Percentiles rank a stretch among this genome's conserved stretches.
Conservation (phyloP, 2,888 invertebrate species). For the Hoplodrina blanda region DNA sequence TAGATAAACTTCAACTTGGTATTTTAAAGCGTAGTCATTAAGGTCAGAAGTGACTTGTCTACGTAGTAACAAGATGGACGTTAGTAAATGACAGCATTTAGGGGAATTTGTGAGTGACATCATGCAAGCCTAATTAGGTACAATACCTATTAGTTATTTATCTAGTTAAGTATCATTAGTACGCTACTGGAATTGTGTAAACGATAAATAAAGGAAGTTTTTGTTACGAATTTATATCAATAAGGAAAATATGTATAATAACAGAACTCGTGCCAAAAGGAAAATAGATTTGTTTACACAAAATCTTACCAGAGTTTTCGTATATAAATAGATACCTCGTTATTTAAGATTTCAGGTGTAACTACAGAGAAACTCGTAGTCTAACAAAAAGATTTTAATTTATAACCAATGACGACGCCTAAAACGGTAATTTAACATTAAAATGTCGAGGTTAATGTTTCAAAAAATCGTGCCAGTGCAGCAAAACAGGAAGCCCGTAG, state of each 20-base stretch:
- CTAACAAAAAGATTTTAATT: background rate
- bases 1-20: slow-evolving; percentile 12
- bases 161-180: slow-evolving; percentile 40
- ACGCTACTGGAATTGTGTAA: slow-evolving; percentile 23
- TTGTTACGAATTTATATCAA: slow-evolving; percentile 34
- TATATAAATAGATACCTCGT: slow-evolving; percentile 19
- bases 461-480: slow-evolving; percentile 70
- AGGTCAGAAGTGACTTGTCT: slow-evolving; percentile 43
- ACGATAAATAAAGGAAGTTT: slow-evolving; percentile 40
- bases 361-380: background rate
- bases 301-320: slow-evolving; percentile 31
- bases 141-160: slow-evolving; percentile 62
- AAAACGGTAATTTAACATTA: slow-evolving; percentile 58
- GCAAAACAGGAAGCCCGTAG: slow-evolving; percentile 82
- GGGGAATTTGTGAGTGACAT: slow-evolving; percentile 73
- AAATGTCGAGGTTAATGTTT: slow-evolving; percentile 75
- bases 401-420: slow-evolving; percentile 12
- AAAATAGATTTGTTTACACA: slow-evolving; percentile 41
- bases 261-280: slow-evolving; percentile 32
- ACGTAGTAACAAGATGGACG: slow-evolving; percentile 63
- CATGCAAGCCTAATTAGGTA: slow-evolving; percentile 68
- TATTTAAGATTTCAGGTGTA: slow-evolving; percentile 18
- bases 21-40: slow-evolving; percentile 44
- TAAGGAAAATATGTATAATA: slow-evolving; percentile 52
- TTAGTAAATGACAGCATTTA: slow-evolving; percentile 58